Evolutionary conservation across 2,797 vertebrate genomes (phyloP).

Genomic region (Pseudochromis fuscus): DNA sequence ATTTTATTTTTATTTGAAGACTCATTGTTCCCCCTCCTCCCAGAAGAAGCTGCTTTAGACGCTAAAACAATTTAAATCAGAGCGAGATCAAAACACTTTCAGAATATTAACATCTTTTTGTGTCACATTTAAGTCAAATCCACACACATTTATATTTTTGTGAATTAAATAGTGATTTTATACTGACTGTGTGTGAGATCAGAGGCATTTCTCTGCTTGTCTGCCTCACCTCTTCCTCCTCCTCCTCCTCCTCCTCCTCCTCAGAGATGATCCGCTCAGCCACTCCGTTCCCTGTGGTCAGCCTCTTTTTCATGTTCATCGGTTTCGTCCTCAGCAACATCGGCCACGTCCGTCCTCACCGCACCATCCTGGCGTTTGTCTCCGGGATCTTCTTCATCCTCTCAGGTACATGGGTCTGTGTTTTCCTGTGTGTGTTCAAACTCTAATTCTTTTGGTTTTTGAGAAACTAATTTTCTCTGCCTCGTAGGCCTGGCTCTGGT

Average conservation of each 20-base stretch:
- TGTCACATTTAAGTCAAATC: neutral
- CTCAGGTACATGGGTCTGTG: no score
- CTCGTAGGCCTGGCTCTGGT: slow-evolving; percentile 86
- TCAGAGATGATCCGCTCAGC: slow-evolving; percentile 93
- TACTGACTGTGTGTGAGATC: no score
- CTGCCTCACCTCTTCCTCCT: no score
- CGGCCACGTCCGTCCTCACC: slow-evolving; percentile 95
- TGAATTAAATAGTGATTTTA: no score
- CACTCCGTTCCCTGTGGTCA: slow-evolving; percentile 95
- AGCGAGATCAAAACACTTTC: no score
- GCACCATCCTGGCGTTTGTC: slow-evolving; percentile 94
- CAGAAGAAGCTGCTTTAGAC: neutral
- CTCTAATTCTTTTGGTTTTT: neutral
- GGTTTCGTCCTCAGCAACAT: slow-evolving; percentile 98
- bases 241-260: slow-evolving; percentile 39
- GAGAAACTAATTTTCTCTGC: neutral
- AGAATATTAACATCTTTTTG: no score
- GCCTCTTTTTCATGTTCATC: slow-evolving; percentile 93
- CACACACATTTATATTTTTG: no score
- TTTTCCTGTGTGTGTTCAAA: neutral
- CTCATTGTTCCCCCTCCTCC: neutral
- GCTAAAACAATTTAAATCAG: no score
- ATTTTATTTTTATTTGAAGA: slow-evolving; percentile 5
- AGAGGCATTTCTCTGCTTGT: no score
- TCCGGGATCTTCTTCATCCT: slow-evolving; percentile 98